Percentiles rank a stretch among this genome's conserved stretches.
Evolutionary conservation across 2,113 vertebrate species (phyloP).

Genomic region (Nothoprocta pentlandii): DNA sequence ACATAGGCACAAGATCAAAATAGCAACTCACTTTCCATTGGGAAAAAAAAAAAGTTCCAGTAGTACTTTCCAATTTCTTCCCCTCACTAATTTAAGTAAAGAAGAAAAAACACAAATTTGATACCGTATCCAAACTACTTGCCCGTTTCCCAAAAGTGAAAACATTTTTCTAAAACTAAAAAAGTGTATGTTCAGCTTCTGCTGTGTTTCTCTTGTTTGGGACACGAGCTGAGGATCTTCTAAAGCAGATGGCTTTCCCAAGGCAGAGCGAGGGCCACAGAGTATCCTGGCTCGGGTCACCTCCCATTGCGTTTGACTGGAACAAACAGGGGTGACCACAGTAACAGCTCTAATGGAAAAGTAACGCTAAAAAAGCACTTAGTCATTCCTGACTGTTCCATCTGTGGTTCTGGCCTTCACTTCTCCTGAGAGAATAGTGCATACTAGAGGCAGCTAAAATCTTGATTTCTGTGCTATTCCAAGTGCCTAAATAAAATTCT

Average conservation of each 20-base stretch:
- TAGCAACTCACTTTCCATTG: not conserved
- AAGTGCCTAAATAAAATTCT: not conserved
- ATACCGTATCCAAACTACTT: not conserved
- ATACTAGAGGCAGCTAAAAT: not conserved
- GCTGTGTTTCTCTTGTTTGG: not conserved
- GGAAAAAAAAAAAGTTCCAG: no score
- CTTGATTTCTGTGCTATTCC: not conserved
- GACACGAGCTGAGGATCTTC: not conserved
- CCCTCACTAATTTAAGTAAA: not conserved
- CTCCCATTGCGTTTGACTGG: not conserved
- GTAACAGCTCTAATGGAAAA: constrained; percentile 8
- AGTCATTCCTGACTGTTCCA: not conserved
- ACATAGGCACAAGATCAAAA: not conserved
- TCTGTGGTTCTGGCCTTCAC: constrained; percentile 18
- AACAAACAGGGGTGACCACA: not conserved
- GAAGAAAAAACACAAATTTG: not conserved
- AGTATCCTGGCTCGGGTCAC: not conserved
- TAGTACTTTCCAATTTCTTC: not conserved
- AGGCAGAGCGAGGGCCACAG: not conserved
- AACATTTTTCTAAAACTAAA: not conserved
- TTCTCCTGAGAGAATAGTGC: not conserved
- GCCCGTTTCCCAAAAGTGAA: not conserved
- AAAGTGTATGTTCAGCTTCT: not conserved
- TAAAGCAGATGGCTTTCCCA: not conserved
- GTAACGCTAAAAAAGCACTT: constrained; percentile 12